Evolutionary conservation across 2,113 vertebrate species (phyloP).

Genomic region (Cyphotilapia sp.): DNA sequence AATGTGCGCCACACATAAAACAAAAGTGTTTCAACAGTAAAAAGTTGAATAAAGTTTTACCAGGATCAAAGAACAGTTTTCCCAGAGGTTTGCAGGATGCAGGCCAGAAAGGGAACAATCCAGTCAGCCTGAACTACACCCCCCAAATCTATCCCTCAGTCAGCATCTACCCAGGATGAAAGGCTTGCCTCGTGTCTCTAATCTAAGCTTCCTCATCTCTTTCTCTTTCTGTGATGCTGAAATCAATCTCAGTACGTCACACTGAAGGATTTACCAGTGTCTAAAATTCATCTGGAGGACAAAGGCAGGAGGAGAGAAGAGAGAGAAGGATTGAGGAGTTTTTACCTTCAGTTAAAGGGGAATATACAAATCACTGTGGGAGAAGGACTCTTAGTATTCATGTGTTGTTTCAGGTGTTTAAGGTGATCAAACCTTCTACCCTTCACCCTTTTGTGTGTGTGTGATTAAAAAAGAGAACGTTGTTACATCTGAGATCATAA

Average conservation of each 20-base stretch:
- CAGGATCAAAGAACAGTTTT: neutral
- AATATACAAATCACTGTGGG: neutral
- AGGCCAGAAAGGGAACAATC: neutral
- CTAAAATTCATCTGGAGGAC: neutral
- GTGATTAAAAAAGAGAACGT: neutral
- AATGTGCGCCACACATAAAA: rapidly evolving
- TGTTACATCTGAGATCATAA: neutral
- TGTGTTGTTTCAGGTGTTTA: neutral
- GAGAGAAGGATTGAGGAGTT: neutral
- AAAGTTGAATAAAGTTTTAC: neutral
- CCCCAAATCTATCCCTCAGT: neutral
- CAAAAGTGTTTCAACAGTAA: neutral
- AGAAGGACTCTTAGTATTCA: neutral
- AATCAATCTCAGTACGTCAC: neutral
- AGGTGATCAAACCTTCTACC: neutral
- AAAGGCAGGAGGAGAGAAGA: neutral
- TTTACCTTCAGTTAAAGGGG: neutral
- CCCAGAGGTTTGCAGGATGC: neutral
- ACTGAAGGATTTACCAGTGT: neutral
- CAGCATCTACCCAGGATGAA: neutral
- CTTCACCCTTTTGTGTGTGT: neutral
- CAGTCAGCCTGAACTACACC: neutral
- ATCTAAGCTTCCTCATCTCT: neutral
- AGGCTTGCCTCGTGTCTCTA: neutral
- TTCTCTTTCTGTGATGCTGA: neutral